Evolutionary conservation across 1,140 invertebrate genomes (phyloP).

Genomic region (Vanessa atalanta): DNA sequence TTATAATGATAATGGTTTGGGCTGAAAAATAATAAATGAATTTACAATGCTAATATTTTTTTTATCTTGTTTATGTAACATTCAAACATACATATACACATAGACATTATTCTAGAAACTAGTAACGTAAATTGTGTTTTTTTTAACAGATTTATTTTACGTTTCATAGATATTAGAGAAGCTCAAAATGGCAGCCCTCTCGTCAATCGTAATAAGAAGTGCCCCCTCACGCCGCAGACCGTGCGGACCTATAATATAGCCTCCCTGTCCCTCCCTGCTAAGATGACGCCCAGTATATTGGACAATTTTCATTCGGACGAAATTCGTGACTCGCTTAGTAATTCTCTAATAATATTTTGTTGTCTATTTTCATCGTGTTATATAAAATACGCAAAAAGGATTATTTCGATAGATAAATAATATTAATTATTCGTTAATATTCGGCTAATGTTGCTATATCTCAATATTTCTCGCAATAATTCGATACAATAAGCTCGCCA

Average conservation of each 20-base stretch:
- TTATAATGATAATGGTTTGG: no score
- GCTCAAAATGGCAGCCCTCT: constrained; percentile 63
- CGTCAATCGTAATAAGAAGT: constrained; percentile 66
- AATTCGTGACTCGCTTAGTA: constrained; percentile 73
- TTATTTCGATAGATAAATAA: background rate
- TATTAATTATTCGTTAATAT: no score
- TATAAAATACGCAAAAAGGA: background rate
- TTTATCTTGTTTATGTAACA: no score
- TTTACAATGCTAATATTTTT: no score
- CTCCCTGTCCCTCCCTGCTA: constrained; percentile 54
- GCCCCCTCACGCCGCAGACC: constrained; percentile 56
- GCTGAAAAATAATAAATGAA: no score
- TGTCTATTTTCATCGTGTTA: constrained; percentile 10
- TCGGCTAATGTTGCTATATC: no score
- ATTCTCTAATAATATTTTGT: constrained; percentile 53
- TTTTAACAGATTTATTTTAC: no score
- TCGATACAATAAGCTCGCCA: no score
- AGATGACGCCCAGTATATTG: constrained; percentile 71
- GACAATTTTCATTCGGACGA: constrained; percentile 69
- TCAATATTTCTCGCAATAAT: no score
- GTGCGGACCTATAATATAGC: constrained; percentile 65
- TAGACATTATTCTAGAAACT: no score
- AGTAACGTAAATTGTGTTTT: no score
- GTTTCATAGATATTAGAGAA: background rate
- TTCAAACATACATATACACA: no score